Evolutionary conservation across 2,888 invertebrate species (phyloP), one percentile per base, ranked within the genome.

Genomic region (Lapara coniferarum): DNA sequence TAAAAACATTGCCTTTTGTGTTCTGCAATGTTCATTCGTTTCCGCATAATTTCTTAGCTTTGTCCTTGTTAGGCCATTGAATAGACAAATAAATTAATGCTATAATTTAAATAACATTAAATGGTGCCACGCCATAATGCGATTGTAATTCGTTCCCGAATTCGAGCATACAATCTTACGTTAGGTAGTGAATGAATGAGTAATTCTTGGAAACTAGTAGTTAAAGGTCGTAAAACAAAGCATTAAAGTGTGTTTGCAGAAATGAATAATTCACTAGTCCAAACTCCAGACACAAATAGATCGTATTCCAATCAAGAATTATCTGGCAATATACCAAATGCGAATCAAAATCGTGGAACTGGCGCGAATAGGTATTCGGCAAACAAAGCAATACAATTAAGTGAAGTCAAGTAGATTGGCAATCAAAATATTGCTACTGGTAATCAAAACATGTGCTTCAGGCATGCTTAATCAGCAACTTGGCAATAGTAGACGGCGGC

Each of bases 271-370:
- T n/a, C 53, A 56, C 30, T 16, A 19, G 67, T 72, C 16, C 63
- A n/a, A 71, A 71, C 69, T 72, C 59, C 57, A 72, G 49, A 66
- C 59, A 57, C 53, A 71, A 71, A 69, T 73, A 70, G 66, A 71
- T 66, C 63, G 37, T 51, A 49, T 63, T 69, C 55, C 66, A 55
- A 57, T 69, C 70, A 74, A 72, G 69, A 66, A 63, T 44, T 72
- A 68, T 37, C 52, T 74, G 75, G 75, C 75, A 72, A 1, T 66
- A 70, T 25, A 73, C 73, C 73, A 77, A 73, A 67, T 68, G 63
- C 55, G 66, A 56, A 66, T 30, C 66, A 57, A 66, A 71, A 52
- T 66, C 25, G 51, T 67, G 58, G 70, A 71, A 67, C 53, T 52
- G 67, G 58, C 66, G 55, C 25, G 63, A 71, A 70, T 30, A 68